phyloP scores from a whole-genome alignment of 2,113 vertebrate species.

The Corydoras maculifer region DNA sequence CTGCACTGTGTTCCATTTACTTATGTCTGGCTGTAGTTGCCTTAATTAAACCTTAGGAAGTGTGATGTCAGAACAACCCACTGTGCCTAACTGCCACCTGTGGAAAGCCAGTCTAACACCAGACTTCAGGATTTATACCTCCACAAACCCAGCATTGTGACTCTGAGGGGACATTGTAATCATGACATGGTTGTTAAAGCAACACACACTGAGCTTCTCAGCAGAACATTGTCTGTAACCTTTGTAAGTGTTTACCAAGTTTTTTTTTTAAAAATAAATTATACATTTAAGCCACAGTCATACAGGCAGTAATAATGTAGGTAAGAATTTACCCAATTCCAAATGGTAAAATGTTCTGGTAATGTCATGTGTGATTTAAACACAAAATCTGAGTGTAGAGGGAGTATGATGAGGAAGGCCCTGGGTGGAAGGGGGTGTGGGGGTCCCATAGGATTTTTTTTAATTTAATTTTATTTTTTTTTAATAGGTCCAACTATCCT shows the following conservation, averaged over 20 bases:
- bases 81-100: constrained; percentile 40
- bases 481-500: too few relatives aligned
- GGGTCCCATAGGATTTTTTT: too few relatives aligned
- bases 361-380: too few relatives aligned
- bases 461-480: too few relatives aligned
- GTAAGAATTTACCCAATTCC: too few relatives aligned
- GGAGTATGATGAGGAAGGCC: too few relatives aligned
- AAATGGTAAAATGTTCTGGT: too few relatives aligned
- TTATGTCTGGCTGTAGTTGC: constrained; percentile 9
- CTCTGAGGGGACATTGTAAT: constrained; percentile 25
- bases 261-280: not conserved
- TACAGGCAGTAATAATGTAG: not conserved
- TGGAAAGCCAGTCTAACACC: constrained; percentile 36
- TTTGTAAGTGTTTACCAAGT: not conserved
- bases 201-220: not conserved
- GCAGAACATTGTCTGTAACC: too few relatives aligned
- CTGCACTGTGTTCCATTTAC: constrained; percentile 74
- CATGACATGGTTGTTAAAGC: constrained; percentile 6
- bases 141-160: constrained; percentile 28
- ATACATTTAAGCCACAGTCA: not conserved
- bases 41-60: constrained; percentile 38
- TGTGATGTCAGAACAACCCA: constrained; percentile 72
- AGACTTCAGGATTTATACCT: constrained; percentile 35
- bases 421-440: too few relatives aligned
- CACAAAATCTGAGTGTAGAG: too few relatives aligned